Evolutionary conservation across 2,888 invertebrate genomes (phyloP), one percentile per base, ranked within the genome.

Genomic region (Balanococcus diminutus): DNA sequence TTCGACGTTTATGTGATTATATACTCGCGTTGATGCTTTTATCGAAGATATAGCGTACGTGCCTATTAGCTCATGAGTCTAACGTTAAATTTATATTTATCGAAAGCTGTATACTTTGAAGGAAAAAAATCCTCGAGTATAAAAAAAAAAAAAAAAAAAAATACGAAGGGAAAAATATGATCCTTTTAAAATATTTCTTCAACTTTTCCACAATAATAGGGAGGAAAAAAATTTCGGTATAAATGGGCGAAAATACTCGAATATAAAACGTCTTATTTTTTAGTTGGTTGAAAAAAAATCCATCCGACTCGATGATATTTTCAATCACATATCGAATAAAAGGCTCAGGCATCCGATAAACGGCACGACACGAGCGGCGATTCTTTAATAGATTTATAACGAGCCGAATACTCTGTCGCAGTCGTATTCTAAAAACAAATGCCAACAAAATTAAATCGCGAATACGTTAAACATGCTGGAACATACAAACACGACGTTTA

Each of bases 261-360:
- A 2, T 19, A 28, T 28, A 67, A 67, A 67, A 9, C 61, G 14
- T 67, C 28, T 67, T 67, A 67, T 67, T 67, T 9, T 28, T 11
- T 6, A 36, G 36, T 36, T 4, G 36, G 36, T 4, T 6, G 8
- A 36, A 36, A 36, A 28, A 67, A 67, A 67, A 67, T 6, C 61
- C 28, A n/a, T n/a, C 28, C 28, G 42, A 42, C 14, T 3, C 19
- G 19, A 51, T 28, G 28, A 67, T 67, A 67, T 67, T 67, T 67
- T 67, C 61, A 67, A 67, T 67, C 61, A 67, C 61, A 67, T 28
- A 67, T 67, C 28, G 61, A 67, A 67, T 67, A 67, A 28, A 67
- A 67, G 28, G 61, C 51, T 51, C 51, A 4, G 5, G 19, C 51
- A 19, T 19, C 3, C 19, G n/a, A 51, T 51, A 51, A 51, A 51